These are phyloP conservation scores for Rhinoderma darwinii DNA, from an alignment of 2,113 vertebrate genomes.

Conservation along the genomic window DNA sequence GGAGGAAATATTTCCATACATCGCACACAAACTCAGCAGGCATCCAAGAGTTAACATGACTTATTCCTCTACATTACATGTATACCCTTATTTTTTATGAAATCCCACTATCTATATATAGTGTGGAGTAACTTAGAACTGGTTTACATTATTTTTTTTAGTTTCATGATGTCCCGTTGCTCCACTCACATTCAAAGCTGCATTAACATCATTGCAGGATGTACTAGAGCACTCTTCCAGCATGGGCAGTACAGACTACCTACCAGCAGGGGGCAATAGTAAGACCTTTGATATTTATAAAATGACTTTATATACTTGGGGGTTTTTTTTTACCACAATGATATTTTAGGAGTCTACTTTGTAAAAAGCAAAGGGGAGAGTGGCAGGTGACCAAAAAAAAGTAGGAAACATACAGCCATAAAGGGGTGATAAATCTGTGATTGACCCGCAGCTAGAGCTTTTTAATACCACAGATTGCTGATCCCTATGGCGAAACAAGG, in stretches of 20 bases:
- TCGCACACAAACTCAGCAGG: constrained; percentile 13
- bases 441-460: neutral
- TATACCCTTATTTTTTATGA: neutral
- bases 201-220: neutral
- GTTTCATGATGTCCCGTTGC: neutral
- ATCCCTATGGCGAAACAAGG: neutral
- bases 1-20: neutral
- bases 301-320: no score
- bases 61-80: neutral
- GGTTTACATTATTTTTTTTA: neutral
- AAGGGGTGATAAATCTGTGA: no score
- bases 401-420: no score
- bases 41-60: neutral
- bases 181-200: neutral
- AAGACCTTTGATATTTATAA: no score
- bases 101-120: neutral
- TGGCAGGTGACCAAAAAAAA: no score
- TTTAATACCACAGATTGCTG: neutral
- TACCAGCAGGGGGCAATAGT: neutral
- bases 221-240: neutral
- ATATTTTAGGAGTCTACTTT: no score
- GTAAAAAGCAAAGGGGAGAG: no score
- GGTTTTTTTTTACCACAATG: no score
- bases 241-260: neutral
- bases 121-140: no score